Base-by-base conservation (phyloP, 2,797 vertebrate genomes). In the Synanceia verrucosa region DNA sequence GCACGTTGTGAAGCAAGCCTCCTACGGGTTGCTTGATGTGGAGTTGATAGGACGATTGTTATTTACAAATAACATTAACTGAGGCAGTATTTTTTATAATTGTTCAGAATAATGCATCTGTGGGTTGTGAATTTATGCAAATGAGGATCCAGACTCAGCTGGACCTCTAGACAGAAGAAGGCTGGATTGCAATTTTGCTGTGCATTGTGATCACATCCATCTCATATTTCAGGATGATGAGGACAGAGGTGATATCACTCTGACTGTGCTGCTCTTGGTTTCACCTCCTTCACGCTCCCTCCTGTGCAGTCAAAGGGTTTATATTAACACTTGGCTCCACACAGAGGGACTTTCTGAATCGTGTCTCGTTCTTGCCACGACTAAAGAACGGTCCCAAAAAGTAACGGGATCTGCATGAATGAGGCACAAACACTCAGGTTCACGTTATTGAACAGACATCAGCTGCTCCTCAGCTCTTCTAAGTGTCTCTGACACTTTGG, bases 301-400 rank as follows among this genome's bases (percentile, higher is more conserved):
- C 73, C 77, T 65, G 75, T 66, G 24, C 73, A 84, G 79, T 60
- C 80, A 80, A 81, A 86, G 83, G 84, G 80, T 86, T 88, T 88
- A 82, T 76, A 79, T 89, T 85, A 86, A 83, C 70, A 61, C 76
- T 91, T 92, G 91, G 90, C 91, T 88, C 43, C 58, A 61, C 47
- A 36, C 2, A 52, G 39, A 63, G 87, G 88, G 88, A 83, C 83
- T 92, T 92, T 90, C 89, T 86, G 50, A 65, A 83, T 56, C 52
- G 21, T 37, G 29, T 73, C 73, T 83, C 73, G 65, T 78, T 80
- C 62, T 82, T 84, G 70, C 83, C 73, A 61, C 65, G 47, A 57
- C 59, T 70, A 53, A n/a, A 73, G 37, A 82, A n/a, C 68, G 51
- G 28, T 33, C 50, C 61, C 34, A 67, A 43, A 85, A 70, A 77